A percentile compares a stretch with the other conserved stretches of the same genome.
phyloP scores from a whole-genome alignment of 2,888 invertebrate genomes.

The Scaptodrosophila latifasciaeformis region DNA sequence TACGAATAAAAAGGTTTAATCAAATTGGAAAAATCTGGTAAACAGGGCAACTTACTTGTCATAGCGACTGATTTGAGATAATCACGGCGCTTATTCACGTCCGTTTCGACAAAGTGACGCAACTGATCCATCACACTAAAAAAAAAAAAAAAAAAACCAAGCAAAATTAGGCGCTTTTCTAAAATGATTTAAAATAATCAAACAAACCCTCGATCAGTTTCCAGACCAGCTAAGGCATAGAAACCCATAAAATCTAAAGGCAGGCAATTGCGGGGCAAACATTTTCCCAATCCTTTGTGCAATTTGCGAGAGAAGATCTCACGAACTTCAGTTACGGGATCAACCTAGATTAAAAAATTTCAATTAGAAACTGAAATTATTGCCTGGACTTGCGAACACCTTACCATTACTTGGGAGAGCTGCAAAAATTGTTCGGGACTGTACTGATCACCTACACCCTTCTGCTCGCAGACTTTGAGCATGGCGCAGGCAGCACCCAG shows the following conservation, averaged over 20 bases:
- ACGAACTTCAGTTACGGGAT: constrained; percentile 87
- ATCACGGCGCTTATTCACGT: constrained; percentile 92
- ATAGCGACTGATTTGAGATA: constrained; percentile 89
- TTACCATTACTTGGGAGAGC: constrained; percentile 91
- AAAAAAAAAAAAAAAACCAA: constrained; percentile 75
- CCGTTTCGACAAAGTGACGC: constrained; percentile 89
- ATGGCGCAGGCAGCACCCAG: constrained; percentile 95
- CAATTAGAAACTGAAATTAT: too few species aligned
- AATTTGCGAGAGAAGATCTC: constrained; percentile 92
- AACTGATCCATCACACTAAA: constrained; percentile 75
- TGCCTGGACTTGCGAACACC: constrained; percentile 60
- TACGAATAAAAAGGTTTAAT: constrained; percentile 14
- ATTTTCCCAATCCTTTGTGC: constrained; percentile 89
- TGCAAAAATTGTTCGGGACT: constrained; percentile 96
- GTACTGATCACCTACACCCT: constrained; percentile 95
- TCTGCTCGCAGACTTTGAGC: constrained; percentile 97
- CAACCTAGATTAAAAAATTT: constrained; percentile 77
- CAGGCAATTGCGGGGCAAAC: constrained; percentile 91
- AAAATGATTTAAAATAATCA: too few species aligned
- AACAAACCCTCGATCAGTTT: constrained; percentile 86
- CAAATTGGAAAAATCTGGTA: neutral
- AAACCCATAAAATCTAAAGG: constrained; percentile 98
- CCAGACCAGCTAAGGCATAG: constrained; percentile 92
- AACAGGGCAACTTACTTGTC: constrained; percentile 71
- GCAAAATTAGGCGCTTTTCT: too few species aligned